A percentile compares a stretch with the other conserved stretches of the same genome.
Evolutionary conservation across 92 coral and sea anemone species (phyloP).

Genomic region (Porites divaricata): DNA sequence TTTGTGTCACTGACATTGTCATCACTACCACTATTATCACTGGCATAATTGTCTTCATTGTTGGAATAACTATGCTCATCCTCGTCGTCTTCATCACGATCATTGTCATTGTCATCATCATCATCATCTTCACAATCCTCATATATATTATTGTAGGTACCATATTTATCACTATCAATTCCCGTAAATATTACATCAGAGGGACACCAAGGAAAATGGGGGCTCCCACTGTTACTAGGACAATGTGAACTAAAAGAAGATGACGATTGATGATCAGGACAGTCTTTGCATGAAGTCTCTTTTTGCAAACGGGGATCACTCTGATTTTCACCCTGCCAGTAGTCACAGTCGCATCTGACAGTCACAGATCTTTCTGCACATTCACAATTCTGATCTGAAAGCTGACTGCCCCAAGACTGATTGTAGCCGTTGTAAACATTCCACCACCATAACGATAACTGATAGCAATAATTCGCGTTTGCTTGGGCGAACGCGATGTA

Average conservation of each 20-base stretch:
- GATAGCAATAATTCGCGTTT: slow-evolving; percentile 56
- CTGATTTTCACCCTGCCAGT: neutral
- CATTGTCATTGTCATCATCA: neutral
- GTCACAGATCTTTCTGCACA: slow-evolving; percentile 19
- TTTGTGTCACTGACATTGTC: slow-evolving; percentile 22
- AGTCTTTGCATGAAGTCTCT: slow-evolving; percentile 5
- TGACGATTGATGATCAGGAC: neutral
- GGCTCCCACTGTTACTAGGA: neutral
- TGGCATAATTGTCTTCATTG: neutral
- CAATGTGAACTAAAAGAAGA: neutral
- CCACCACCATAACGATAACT: slow-evolving; percentile 73
- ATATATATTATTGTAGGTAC: neutral
- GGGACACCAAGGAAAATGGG: neutral
- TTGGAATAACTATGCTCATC: neutral
- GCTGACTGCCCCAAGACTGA: slow-evolving; percentile 25
- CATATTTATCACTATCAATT: slow-evolving; percentile 9
- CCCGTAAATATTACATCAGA: neutral
- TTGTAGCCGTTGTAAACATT: slow-evolving; percentile 27
- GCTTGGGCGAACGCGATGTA: slow-evolving; percentile 34
- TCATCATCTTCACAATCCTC: neutral
- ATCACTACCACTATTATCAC: slow-evolving; percentile 1
- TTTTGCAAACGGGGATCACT: neutral
- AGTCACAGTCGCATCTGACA: slow-evolving; percentile 17
- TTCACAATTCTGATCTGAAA: slow-evolving; percentile 37
- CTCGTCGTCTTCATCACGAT: neutral